Percentiles rank a stretch among this genome's conserved stretches.
Conservation (phyloP, 1,140 invertebrate species). For the Whitmania pigra region DNA sequence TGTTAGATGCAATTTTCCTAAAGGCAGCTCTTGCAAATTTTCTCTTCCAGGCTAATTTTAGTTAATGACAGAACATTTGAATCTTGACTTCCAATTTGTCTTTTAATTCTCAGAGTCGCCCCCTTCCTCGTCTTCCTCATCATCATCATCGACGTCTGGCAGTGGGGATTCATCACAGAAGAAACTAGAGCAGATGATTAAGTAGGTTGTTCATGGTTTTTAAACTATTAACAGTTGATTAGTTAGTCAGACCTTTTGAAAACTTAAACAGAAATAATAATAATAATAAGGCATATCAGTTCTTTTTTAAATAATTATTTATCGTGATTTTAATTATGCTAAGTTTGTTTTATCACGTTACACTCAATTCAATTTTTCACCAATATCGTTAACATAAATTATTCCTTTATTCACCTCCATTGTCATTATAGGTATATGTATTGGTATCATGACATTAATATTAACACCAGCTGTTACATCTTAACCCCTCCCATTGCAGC, state of each 20-base stretch:
- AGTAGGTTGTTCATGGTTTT: not conserved
- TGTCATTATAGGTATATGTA: not conserved
- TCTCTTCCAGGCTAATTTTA: too few relatives aligned
- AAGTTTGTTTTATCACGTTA: not conserved
- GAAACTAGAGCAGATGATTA: not conserved
- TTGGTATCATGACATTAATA: not conserved
- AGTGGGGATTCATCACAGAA: not conserved
- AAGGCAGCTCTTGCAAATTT: not conserved
- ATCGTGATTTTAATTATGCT: too few relatives aligned
- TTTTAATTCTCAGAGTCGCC: not conserved
- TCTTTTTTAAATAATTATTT: too few relatives aligned
- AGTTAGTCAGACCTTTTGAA: too few relatives aligned
- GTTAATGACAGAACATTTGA: not conserved
- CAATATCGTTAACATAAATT: not conserved
- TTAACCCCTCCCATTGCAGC: not conserved
- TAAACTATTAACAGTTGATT: too few relatives aligned
- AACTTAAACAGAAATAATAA: too few relatives aligned
- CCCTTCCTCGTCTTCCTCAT: not conserved
- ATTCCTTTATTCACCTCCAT: too few relatives aligned
- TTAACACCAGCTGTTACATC: not conserved
- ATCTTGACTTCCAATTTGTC: not conserved
- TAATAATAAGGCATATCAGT: too few relatives aligned
- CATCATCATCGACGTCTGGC: too few relatives aligned
- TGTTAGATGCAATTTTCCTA: not conserved
- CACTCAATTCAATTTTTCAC: not conserved